These are phyloP conservation scores for Strigops habroptila DNA, from an alignment of 2,113 vertebrate species.

Conservation along the genomic window DNA sequence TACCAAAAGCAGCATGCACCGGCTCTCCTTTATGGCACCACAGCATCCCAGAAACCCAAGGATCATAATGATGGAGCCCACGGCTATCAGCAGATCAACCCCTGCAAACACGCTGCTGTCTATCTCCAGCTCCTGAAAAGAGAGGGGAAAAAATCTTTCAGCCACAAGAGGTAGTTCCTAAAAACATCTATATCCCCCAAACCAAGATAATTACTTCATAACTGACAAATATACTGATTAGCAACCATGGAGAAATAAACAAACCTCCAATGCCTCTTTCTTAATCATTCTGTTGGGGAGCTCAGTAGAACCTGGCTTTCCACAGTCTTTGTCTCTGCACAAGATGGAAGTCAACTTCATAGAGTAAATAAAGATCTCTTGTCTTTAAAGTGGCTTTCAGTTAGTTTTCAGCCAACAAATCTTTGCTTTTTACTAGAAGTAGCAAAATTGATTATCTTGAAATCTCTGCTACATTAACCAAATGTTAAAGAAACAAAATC, in stretches of 20 bases:
- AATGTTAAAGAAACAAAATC: neutral
- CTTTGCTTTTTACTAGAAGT: conserved; percentile 2
- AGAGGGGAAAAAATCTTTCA: neutral
- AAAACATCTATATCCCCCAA: neutral
- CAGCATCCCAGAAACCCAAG: conserved; percentile 90
- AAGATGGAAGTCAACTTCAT: neutral
- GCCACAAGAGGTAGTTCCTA: neutral
- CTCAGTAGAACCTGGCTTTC: neutral
- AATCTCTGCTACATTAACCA: neutral
- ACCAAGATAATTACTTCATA: neutral
- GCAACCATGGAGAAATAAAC: neutral
- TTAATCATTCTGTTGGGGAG: neutral
- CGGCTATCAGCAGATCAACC: conserved; percentile 68
- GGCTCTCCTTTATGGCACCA: conserved; percentile 83
- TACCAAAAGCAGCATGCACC: conserved; percentile 86
- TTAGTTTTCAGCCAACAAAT: neutral
- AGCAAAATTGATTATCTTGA: neutral
- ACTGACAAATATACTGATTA: neutral
- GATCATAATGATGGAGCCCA: conserved; percentile 81
- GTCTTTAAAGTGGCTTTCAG: neutral
- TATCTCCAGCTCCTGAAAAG: neutral
- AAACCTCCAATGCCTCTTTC: neutral
- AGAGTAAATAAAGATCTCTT: neutral
- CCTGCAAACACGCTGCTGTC: neutral
- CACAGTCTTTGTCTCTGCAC: neutral